Percentiles rank a stretch among this genome's conserved stretches.
Evolutionary conservation across 2,113 vertebrate genomes (phyloP).

Genomic region (Gasterosteus aculeatus): DNA sequence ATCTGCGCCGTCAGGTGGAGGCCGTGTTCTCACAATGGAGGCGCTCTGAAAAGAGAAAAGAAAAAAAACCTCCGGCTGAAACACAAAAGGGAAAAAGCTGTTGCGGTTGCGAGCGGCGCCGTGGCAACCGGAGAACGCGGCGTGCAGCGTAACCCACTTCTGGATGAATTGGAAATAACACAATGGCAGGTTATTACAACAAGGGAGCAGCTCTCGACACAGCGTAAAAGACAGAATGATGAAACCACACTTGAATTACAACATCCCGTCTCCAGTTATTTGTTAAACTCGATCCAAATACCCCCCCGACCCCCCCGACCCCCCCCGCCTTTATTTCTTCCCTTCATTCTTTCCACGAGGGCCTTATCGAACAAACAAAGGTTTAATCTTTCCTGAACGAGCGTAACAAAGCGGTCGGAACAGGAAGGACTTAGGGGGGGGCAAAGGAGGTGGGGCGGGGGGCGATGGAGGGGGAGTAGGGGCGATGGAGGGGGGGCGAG

Average conservation of each 20-base stretch:
- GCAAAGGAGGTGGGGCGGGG: background rate
- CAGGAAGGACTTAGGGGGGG: constrained; percentile 44
- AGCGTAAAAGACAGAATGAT: constrained; percentile 55
- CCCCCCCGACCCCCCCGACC: background rate
- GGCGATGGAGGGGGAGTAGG: background rate
- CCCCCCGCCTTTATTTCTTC: background rate
- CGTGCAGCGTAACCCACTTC: constrained; percentile 46
- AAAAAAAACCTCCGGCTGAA: background rate
- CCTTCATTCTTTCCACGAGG: background rate
- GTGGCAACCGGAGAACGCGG: constrained; percentile 27
- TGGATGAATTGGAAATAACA: constrained; percentile 65
- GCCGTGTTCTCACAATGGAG: background rate
- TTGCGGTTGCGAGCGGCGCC: constrained; percentile 56
- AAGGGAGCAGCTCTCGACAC: constrained; percentile 58
- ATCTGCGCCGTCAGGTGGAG: constrained; percentile 60
- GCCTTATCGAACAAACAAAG: constrained; percentile 63
- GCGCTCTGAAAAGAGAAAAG: background rate
- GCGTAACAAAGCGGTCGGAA: constrained; percentile 42
- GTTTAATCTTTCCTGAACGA: constrained; percentile 49
- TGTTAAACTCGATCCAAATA: constrained; percentile 44
- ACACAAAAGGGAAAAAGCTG: constrained; percentile 42
- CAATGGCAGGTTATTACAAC: constrained; percentile 69
- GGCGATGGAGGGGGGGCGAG: background rate
- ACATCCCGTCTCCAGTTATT: constrained; percentile 55
- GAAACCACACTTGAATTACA: constrained; percentile 62